These are phyloP conservation scores for Sebastes itinus DNA, from an alignment of 2,797 vertebrate genomes.

Conservation along the genomic window DNA sequence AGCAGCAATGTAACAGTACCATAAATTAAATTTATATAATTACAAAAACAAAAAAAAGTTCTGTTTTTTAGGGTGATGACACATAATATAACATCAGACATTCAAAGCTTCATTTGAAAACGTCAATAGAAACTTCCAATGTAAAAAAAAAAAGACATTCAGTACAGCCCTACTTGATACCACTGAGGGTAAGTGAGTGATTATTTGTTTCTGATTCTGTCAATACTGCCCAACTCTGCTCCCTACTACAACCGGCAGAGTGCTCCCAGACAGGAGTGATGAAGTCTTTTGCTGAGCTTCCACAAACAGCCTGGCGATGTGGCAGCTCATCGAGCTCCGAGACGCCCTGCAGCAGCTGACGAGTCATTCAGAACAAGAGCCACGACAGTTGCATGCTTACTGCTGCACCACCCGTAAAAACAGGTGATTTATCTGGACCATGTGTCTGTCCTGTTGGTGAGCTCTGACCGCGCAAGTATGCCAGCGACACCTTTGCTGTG, in stretches of 20 bases:
- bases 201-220: not conserved
- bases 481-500: conserved; percentile 51
- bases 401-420: conserved; percentile 64
- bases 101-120: not conserved
- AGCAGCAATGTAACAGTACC: no score
- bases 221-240: not conserved
- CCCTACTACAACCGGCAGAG: not conserved
- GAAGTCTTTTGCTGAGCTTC: conserved; percentile 44
- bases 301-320: conserved; percentile 48
- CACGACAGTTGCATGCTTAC: conserved; percentile 61
- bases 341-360: conserved; percentile 74
- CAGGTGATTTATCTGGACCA: conserved; percentile 73
- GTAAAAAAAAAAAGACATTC: not conserved
- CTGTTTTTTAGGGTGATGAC: no score
- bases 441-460: conserved; percentile 59
- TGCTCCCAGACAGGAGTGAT: conserved; percentile 9
- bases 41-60: no score
- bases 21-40: no score
- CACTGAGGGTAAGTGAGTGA: not conserved
- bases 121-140: not conserved
- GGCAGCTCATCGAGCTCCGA: conserved; percentile 50
- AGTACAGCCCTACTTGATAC: not conserved
- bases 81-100: not conserved
- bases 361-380: conserved; percentile 40
- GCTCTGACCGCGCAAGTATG: conserved; percentile 68